Conservation (phyloP, 1,140 invertebrate species). For the Antheraea mylitta region DNA sequence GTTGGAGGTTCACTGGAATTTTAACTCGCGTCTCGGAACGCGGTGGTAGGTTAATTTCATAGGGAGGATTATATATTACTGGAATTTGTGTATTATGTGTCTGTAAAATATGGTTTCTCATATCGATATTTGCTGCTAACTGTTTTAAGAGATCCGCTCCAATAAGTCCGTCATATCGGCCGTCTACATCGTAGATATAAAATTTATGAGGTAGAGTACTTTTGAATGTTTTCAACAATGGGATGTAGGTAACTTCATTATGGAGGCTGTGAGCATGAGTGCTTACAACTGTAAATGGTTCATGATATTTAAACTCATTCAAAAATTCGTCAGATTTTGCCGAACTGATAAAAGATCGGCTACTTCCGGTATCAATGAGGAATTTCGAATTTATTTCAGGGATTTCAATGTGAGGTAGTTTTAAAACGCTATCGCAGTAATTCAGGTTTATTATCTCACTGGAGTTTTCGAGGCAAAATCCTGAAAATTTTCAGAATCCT, state of each 20-base stretch:
- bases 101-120: slow-evolving; percentile 23
- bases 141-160: slow-evolving; percentile 33
- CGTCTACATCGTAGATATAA: slow-evolving; percentile 26
- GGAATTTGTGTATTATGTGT: slow-evolving; percentile 22
- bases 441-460: slow-evolving; percentile 11
- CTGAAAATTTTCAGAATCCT: slow-evolving; percentile 6
- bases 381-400: slow-evolving; percentile 16
- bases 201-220: slow-evolving; percentile 11
- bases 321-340: slow-evolving; percentile 12
- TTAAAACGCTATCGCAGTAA: slow-evolving; percentile 10
- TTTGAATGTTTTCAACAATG: slow-evolving; percentile 10
- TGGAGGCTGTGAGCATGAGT: slow-evolving; percentile 13
- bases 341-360: slow-evolving; percentile 17
- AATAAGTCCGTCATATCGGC: slow-evolving; percentile 34
- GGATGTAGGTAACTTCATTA: slow-evolving; percentile 9
- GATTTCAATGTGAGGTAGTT: slow-evolving; percentile 14
- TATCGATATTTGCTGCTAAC: slow-evolving; percentile 29
- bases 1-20: slow-evolving; percentile 15
- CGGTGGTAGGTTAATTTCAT: slow-evolving; percentile 14
- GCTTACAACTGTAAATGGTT: slow-evolving; percentile 16
- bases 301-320: slow-evolving; percentile 1
- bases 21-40: slow-evolving; percentile 18
- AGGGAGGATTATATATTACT: slow-evolving; percentile 18
- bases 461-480: not conserved
- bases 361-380: slow-evolving; percentile 21